Base-by-base conservation (phyloP, 2,888 invertebrate species). In the Steinernema hermaphroditum region DNA sequence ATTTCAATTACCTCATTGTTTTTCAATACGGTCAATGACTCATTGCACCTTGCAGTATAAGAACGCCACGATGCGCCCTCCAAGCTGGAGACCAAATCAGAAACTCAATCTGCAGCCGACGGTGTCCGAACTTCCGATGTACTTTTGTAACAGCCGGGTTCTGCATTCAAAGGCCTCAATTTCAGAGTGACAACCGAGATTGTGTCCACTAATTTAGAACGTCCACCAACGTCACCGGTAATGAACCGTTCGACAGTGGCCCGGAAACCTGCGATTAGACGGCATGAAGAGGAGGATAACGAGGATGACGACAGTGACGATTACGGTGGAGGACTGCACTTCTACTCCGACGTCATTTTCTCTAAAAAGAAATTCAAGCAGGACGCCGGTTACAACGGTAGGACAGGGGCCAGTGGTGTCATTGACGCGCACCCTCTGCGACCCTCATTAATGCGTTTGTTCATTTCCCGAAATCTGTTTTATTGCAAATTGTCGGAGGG, bases 401-500 rank as follows among this genome's bases (percentile, higher is more conserved):
- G 34, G 62, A 16, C 8, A 62, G 62, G 32, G 16, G 22, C 9
- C 4, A 62, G 32, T 27, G 62, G 29, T 12, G 32, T 24, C 29
- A 16, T 8, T 29, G 6, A 32, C 27, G 34, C 62, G 12, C 34
- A 32, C 27, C 32, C 50, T 19, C 50, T 1, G 22, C 24, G 9
- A 29, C 19, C 62, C 62, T 62, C 62, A 62, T 62, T 62, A 62
- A 62, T 34, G 62, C 62, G 62, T 62, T 29, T 29, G 62, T 62
- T 62, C 62, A 62, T 62, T 62, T 62, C 32, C 22, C 62, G 29
- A 62, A 62, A 62, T 62, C 62, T 62, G 29, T 62, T 62, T 62
- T 62, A 62, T 34, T 62, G 62, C 62, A 62, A 62, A 62, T 62
- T 62, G 62, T 62, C 62, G 14, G 62, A 62, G 62, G 62, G 62